Evolutionary conservation across 2,888 invertebrate species (phyloP).

Genomic region (Malthinus flaveolus): DNA sequence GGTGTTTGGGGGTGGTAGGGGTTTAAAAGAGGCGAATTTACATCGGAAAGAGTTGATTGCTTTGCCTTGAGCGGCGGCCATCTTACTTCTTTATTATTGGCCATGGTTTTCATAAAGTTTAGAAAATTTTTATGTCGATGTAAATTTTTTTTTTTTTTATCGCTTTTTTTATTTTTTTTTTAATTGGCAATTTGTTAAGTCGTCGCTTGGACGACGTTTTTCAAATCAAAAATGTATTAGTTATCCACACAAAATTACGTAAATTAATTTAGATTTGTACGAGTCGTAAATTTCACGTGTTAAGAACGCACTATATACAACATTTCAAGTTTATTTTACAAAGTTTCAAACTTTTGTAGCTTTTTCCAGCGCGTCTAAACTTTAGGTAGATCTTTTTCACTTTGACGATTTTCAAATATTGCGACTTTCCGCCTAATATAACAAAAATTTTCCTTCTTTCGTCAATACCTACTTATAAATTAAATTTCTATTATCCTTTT

Average conservation of each 20-base stretch:
- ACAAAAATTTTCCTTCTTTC: no score
- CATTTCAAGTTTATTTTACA: neutral
- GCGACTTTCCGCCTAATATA: no score
- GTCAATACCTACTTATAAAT: no score
- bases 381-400: no score
- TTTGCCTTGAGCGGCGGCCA: constrained; percentile 51
- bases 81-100: constrained; percentile 54
- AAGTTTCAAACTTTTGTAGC: neutral
- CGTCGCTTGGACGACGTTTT: no score
- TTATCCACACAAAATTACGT: neutral
- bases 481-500: no score
- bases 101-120: constrained; percentile 43
- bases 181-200: neutral
- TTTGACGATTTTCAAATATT: no score
- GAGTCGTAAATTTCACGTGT: neutral
- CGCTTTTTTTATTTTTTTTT: constrained; percentile 2
- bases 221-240: neutral
- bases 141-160: constrained; percentile 5
- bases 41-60: constrained; percentile 56
- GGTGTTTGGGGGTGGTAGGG: constrained; percentile 47
- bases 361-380: no score
- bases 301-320: neutral
- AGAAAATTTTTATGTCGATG: constrained; percentile 30
- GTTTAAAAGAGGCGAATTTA: constrained; percentile 50
- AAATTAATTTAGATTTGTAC: no score